phyloP scores from a whole-genome alignment of 2,113 vertebrate species.

The Leucosticte australis region DNA sequence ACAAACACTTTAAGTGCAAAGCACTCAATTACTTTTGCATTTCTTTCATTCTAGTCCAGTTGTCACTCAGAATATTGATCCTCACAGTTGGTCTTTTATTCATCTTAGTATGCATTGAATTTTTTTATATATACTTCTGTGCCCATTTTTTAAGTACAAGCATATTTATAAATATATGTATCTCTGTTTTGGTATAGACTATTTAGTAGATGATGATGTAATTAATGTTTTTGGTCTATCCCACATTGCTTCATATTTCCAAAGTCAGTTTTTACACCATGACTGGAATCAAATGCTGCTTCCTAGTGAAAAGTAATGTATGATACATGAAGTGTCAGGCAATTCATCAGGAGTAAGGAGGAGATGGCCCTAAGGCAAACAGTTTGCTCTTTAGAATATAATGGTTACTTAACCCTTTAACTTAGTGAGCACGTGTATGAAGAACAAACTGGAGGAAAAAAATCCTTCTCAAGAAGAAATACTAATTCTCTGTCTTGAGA shows the following conservation, averaged over 20 bases:
- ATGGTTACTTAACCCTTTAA: constrained; percentile 66
- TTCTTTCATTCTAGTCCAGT: constrained; percentile 1
- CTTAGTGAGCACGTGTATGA: neutral
- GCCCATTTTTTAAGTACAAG: neutral
- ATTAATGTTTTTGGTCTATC: constrained; percentile 15
- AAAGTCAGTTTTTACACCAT: constrained; percentile 14
- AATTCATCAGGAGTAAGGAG: constrained; percentile 66
- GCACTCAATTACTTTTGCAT: neutral
- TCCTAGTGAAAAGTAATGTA: constrained; percentile 57
- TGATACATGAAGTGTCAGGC: constrained; percentile 63
- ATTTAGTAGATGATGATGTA: neutral
- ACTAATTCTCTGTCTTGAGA: neutral
- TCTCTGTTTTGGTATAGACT: neutral
- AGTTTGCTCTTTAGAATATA: constrained; percentile 52
- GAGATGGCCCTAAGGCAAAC: constrained; percentile 61
- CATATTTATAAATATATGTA: neutral
- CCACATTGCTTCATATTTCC: constrained; percentile 46
- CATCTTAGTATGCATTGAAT: neutral
- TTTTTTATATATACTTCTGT: neutral
- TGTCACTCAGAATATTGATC: neutral
- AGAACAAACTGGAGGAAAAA: neutral
- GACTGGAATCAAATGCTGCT: constrained; percentile 69
- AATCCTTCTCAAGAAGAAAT: neutral
- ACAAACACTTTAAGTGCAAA: neutral
- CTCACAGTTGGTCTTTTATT: neutral